Base-by-base conservation (phyloP, 2,113 vertebrate genomes). In the Globicephala melas region DNA sequence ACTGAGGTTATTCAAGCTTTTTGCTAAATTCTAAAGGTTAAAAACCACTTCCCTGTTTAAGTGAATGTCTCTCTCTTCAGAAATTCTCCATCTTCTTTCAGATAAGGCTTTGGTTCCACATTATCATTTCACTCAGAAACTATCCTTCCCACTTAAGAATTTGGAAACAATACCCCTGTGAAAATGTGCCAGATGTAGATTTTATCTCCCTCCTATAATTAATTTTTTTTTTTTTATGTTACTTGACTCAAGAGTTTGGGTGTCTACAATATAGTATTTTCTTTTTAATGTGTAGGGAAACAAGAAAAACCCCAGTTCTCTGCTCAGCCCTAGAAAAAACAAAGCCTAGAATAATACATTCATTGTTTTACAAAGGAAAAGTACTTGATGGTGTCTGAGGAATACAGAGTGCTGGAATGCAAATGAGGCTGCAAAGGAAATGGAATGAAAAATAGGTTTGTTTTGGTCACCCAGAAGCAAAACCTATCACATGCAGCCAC, bases 401-500 rank as follows among this genome's bases (percentile, higher is more conserved):
- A 98, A 98, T 97, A 97, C 68, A 93, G 97, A 97, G 53, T 14
- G 88, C 95, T 95, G 62, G 96, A 96, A 98, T 98, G 98, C 98
- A 98, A 99, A 98, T 97, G 96, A 98, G 96, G 76, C 93, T 94
- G 95, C 89, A 91, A 88, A 98, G 95, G 97, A 98, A 98, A 98
- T 91, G 36, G 97, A 98, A 99, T 98, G 96, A 98, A 93, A 98
- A 98, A 98, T 97, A 98, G 94, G 88, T 97, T 98, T 98, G 96
- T 83, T 98, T 92, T 96, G 96, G 88, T 96, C 89, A 89, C 63
- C 84, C 92, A 88, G 94, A 96, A 95, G 87, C 70, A 80, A 92
- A 97, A 95, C 68, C 60, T 21, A 94, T 85, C 90, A 65, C 44
- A 53, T 21, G 28, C 87, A 62, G 80, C 71, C 70, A 53, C 31